These are phyloP conservation scores for Matsumurasca onukii DNA, from an alignment of 1,140 invertebrate species.

Conservation along the genomic window DNA sequence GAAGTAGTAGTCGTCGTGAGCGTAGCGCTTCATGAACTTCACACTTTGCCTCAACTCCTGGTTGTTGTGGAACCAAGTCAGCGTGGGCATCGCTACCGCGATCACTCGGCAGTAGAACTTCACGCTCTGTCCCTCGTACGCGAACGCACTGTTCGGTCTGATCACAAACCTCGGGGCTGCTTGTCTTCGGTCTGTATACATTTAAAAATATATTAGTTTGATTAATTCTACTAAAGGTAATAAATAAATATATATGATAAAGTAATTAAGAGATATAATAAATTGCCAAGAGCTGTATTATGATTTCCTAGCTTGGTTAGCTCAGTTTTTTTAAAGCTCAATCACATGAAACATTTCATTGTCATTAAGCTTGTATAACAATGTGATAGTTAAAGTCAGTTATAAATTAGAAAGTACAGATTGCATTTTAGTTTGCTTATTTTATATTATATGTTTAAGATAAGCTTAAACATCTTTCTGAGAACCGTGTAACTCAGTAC, in stretches of 20 bases:
- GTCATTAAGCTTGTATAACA: too few relatives aligned
- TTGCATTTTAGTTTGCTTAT: neutral
- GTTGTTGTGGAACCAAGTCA: constrained; percentile 95
- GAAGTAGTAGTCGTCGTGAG: constrained; percentile 95
- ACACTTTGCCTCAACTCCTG: constrained; percentile 94
- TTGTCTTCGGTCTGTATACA: constrained; percentile 83
- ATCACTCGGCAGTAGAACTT: constrained; percentile 97
- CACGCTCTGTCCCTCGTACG: constrained; percentile 95
- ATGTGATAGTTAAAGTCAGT: too few relatives aligned
- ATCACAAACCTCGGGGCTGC: constrained; percentile 98
- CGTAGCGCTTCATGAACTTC: constrained; percentile 99
- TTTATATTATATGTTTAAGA: neutral
- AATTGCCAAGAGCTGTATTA: neutral
- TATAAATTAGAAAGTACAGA: neutral
- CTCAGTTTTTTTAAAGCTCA: neutral
- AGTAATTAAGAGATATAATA: neutral
- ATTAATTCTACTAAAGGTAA: neutral
- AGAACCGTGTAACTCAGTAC: too few relatives aligned
- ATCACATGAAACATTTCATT: neutral
- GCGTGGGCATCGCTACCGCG: constrained; percentile 88
- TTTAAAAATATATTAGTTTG: constrained; percentile 32
- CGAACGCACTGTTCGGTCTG: constrained; percentile 91
- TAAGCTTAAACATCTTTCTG: too few relatives aligned
- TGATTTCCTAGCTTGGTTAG: neutral
- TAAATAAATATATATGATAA: neutral